Evolutionary conservation across 1,140 invertebrate species (phyloP), one percentile per base, ranked within the genome.

Genomic region (Thaumatotibia leucotreta): DNA sequence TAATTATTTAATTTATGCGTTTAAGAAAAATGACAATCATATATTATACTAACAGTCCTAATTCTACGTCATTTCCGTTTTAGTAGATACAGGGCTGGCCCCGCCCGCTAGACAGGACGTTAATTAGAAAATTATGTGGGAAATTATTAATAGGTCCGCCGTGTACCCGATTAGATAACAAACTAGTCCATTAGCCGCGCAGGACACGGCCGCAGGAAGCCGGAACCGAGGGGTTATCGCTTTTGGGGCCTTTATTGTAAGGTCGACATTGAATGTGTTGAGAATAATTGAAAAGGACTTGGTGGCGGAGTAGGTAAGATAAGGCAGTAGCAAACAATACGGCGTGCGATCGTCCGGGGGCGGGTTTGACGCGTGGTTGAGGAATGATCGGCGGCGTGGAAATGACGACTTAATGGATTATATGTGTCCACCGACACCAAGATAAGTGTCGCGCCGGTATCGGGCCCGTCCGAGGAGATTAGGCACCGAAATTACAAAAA

Each of bases 351-450:
- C 76, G 75, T 70, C 78, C 77, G 77, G 83, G 81, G 83, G 84
- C 85, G 83, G 82, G 71, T 76, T 75, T 83, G 85, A 87, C 80
- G 83, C 78, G 84, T 82, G 82, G 79, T 86, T 87, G 84, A 89
- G 77, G 83, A 89, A 89, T 89, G 83, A 88, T 84, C 87, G 88
- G 72, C 81, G 68, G 79, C 71, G 82, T 89, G 86, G 86, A 89
- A 89, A 90, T 88, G 87, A 90, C 88, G 88, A 88, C 84, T 90
- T 90, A 90, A 90, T 90, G 88, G 88, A 90, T 90, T 88, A 90
- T 85, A 88, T 85, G 76, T 90, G 88, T 90, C 86, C 77, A 79
- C 76, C 77, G 88, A 86, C 82, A 86, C 77, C 77, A 79, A 86
- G 87, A 88, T 88, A 88, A 88, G 86, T 88, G 88, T 88, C 86